Conservation (phyloP, 2,797 vertebrate species). For the Sus cebifrons region DNA sequence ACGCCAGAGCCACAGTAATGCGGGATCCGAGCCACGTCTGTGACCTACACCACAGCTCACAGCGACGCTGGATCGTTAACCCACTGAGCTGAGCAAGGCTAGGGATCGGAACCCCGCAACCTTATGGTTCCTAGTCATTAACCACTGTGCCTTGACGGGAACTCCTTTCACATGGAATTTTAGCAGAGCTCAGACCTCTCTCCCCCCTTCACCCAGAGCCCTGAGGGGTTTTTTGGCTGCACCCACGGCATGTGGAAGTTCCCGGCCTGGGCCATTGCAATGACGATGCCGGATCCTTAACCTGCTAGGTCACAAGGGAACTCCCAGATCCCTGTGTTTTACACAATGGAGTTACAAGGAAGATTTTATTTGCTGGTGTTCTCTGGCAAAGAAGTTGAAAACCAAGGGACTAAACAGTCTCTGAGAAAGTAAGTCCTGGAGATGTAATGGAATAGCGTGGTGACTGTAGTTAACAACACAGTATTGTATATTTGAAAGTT, state of each 20-base stretch:
- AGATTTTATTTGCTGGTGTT: slow-evolving; percentile 27
- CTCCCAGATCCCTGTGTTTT: neutral
- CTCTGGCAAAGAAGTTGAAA: neutral
- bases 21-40: too few relatives aligned
- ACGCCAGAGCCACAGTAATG: too few relatives aligned
- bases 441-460: neutral
- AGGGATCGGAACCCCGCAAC: too few relatives aligned
- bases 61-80: too few relatives aligned
- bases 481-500: neutral
- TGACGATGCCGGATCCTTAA: too few relatives aligned
- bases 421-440: neutral
- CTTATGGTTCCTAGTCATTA: too few relatives aligned
- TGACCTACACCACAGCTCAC: too few relatives aligned
- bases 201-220: neutral
- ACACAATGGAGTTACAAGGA: neutral
- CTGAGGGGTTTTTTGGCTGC: neutral
- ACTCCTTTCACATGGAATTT: slow-evolving; percentile 2
- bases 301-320: too few relatives aligned
- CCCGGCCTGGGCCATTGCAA: too few relatives aligned
- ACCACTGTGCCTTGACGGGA: too few relatives aligned
- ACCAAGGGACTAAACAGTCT: neutral
- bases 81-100: too few relatives aligned
- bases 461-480: neutral
- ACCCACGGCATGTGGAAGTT: too few relatives aligned
- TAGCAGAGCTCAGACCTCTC: neutral